These are phyloP conservation scores for Tetramorium bicarinatum DNA, from an alignment of 2,888 invertebrate genomes.

Conservation along the genomic window DNA sequence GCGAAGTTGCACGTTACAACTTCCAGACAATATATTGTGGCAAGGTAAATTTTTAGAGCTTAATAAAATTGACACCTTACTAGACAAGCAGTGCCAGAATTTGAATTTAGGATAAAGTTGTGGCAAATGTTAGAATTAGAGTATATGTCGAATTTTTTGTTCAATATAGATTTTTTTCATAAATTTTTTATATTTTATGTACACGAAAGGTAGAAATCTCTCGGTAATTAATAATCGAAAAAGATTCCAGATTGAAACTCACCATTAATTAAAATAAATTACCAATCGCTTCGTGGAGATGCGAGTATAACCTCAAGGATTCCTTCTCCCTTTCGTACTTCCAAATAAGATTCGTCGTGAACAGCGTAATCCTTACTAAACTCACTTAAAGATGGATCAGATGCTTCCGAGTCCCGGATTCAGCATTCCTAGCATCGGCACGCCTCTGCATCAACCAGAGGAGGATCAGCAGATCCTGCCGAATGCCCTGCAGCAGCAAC, in stretches of 20 bases:
- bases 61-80: neutral
- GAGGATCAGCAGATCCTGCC: constrained; percentile 96
- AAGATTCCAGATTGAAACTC: neutral
- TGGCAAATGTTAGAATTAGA: neutral
- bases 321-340: neutral
- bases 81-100: neutral
- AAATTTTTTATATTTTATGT: neutral
- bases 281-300: neutral
- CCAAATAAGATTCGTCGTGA: neutral
- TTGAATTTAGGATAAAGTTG: neutral
- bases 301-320: constrained; percentile 13
- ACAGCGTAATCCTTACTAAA: neutral
- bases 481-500: constrained; percentile 93
- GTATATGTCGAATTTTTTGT: neutral
- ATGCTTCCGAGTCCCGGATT: constrained; percentile 96
- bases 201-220: neutral
- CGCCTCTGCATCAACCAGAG: constrained; percentile 95
- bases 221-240: neutral
- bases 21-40: neutral
- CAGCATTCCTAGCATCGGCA: constrained; percentile 96
- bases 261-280: neutral
- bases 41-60: neutral
- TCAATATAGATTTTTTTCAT: neutral
- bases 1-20: too few relatives aligned
- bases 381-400: constrained; percentile 91